phyloP scores from a whole-genome alignment of 2,113 vertebrate species.

The Cheirogaleus medius region DNA sequence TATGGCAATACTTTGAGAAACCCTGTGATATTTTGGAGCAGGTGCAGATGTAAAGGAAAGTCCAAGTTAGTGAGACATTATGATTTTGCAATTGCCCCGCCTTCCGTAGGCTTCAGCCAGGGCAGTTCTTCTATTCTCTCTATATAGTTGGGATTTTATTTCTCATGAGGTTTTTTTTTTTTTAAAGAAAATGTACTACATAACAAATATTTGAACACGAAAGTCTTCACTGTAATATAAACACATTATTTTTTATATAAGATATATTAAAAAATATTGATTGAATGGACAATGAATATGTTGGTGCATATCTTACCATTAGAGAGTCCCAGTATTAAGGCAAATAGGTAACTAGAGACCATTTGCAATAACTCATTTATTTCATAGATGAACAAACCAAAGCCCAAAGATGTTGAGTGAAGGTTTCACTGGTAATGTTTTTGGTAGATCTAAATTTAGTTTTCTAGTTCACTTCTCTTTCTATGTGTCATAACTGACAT shows the following conservation, averaged over 20 bases:
- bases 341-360: not conserved
- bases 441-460: not conserved
- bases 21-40: not conserved
- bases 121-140: not conserved
- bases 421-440: not conserved
- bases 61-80: not conserved
- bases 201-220: not conserved
- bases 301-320: not conserved
- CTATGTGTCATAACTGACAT: not conserved
- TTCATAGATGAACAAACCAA: not conserved
- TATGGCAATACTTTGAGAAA: not conserved
- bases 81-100: not conserved
- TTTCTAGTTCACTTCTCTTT: not conserved
- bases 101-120: not conserved
- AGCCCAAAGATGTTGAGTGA: not conserved
- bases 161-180: not conserved
- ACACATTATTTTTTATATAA: not conserved
- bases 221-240: not conserved
- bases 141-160: not conserved
- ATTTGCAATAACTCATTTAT: not conserved
- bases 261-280: not conserved
- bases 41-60: not conserved
- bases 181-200: not conserved
- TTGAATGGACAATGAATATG: not conserved
- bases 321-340: not conserved